Evolutionary conservation across 1,140 invertebrate genomes (phyloP), one percentile per base, ranked within the genome.

Genomic region (Lycorma delicatula): DNA sequence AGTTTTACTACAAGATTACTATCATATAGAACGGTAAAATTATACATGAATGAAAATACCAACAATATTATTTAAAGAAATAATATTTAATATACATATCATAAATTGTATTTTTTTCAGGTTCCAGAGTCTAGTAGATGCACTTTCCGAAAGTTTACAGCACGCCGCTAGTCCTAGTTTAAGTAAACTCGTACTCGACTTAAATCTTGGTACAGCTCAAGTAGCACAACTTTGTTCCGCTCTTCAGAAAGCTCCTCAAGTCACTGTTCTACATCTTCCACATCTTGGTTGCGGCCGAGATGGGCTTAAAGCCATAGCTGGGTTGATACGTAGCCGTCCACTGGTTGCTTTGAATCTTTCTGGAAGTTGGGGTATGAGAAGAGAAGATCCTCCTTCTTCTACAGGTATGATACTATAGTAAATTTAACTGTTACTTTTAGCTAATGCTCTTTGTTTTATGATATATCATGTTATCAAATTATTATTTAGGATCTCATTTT

Each of bases 231-330:
- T 79, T 26, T 77, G 75, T 61, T 66, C 65, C 1, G 70, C 73
- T 9, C 69, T 77, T n/a, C 70, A 73, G 49, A 65, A 69, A 62
- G 75, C 73, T 57, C 64, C 70, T 47, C 73, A 75, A 62, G 70
- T 80, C 23, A 71, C 77, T 44, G 72, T 76, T 23, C 64, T 80
- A 38, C 78, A 79, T 60, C 70, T 80, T 56, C 77, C 78, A 26
- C 79, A 80, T 67, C 69, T 80, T 49, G 72, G 78, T 20, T 80
- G 78, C 60, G 79, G 77, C 22, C 69, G 74, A 47, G 72, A 78
- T 28, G 78, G 77, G 7, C 69, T 80, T 1, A 67, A 70, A 29
- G 74, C 76, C 16, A 68, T 79, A 9, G 71, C 76, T 3, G 63
- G n/a, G 5, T 60, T 79, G 11, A 69, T 79, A 9, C 70, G 70